phyloP scores from a whole-genome alignment of 2,113 vertebrate species.

The Rattus norvegicus region DNA sequence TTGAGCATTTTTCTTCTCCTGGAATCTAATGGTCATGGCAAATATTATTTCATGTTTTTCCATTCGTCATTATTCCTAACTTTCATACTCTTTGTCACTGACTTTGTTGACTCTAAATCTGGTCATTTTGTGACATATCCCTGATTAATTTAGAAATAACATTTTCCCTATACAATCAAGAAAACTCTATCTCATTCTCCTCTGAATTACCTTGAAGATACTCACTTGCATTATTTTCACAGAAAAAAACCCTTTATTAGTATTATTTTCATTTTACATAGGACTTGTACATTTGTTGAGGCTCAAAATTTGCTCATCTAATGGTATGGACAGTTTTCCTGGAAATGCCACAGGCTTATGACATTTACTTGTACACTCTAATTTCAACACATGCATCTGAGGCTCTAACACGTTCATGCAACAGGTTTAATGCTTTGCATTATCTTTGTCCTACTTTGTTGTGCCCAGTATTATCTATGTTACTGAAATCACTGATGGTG shows the following conservation, averaged over 20 bases:
- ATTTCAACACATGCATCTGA: neutral
- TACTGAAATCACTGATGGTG: neutral
- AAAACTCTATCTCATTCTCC: neutral
- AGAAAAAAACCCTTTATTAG: neutral
- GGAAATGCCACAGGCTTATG: neutral
- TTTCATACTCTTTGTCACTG: slow-evolving; percentile 37
- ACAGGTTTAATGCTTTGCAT: neutral
- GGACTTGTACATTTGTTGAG: neutral
- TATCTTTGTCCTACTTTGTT: neutral
- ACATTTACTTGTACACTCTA: slow-evolving; percentile 11
- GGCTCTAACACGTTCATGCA: neutral
- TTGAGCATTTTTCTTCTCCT: neutral
- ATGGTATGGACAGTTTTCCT: neutral
- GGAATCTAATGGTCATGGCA: slow-evolving; percentile 24
- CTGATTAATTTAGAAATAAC: slow-evolving; percentile 21
- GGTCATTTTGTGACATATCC: neutral
- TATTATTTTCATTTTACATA: slow-evolving; percentile 20
- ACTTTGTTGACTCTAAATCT: neutral
- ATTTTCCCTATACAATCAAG: neutral
- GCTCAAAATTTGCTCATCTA: neutral
- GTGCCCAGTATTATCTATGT: neutral
- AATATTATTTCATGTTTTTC: slow-evolving; percentile 10
- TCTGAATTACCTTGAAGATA: neutral
- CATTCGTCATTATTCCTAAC: slow-evolving; percentile 20
- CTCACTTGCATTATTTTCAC: neutral